These are phyloP conservation scores for Megalops cyprinoides DNA, from an alignment of 2,797 vertebrate genomes.

Conservation along the genomic window DNA sequence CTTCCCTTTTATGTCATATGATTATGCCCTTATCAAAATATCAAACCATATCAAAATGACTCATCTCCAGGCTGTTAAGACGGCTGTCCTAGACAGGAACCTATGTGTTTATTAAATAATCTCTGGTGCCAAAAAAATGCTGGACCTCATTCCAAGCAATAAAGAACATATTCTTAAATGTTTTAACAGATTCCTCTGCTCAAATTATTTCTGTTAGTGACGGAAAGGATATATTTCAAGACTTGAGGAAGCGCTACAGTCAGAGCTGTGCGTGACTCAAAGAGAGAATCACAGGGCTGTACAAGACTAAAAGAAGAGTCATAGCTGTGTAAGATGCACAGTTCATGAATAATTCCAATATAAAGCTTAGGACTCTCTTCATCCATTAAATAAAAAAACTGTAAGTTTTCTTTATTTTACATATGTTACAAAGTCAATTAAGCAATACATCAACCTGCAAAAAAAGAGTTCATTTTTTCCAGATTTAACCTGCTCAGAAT, in stretches of 20 bases:
- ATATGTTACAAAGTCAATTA: too few species aligned
- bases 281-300: too few species aligned
- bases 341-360: slow-evolving; percentile 14
- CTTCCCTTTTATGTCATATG: background rate
- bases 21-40: background rate
- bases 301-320: too few species aligned
- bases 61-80: background rate
- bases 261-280: too few species aligned
- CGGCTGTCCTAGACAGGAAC: background rate
- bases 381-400: background rate
- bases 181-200: background rate
- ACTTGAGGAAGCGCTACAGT: too few species aligned
- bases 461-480: too few species aligned
- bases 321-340: too few species aligned
- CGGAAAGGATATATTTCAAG: background rate
- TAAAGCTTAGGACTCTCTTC: background rate
- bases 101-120: background rate
- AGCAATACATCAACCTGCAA: too few species aligned
- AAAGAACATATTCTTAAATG: background rate
- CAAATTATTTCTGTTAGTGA: background rate
- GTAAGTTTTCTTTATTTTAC: too few species aligned
- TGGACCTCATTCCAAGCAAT: background rate
- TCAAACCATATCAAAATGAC: background rate
- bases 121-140: background rate
- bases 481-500: too few species aligned